Percentiles rank a stretch among this genome's conserved stretches.
phyloP scores from a whole-genome alignment of 2,113 vertebrate species.

The Calyptomena viridis region DNA sequence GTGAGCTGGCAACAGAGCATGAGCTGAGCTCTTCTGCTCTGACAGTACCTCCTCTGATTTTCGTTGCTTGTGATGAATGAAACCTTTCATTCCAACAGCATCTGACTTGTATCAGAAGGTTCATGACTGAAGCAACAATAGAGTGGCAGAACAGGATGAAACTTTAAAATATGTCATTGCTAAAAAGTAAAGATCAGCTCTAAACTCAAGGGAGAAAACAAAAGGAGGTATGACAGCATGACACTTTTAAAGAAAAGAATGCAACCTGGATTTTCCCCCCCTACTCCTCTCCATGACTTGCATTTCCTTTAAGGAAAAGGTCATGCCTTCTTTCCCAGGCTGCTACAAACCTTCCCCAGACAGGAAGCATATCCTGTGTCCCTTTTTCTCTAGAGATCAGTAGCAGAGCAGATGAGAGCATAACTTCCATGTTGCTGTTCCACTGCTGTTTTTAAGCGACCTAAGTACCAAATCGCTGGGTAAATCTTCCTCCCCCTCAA shows the following conservation, averaged over 20 bases:
- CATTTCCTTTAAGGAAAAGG: conserved; percentile 16
- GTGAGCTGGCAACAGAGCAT: neutral
- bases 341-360: neutral
- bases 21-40: neutral
- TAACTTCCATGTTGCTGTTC: neutral
- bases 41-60: neutral
- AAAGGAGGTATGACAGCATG: neutral
- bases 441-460: neutral
- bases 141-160: neutral
- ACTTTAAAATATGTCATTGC: neutral
- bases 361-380: conserved; percentile 42
- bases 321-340: neutral
- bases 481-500: neutral
- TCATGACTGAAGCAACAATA: neutral
- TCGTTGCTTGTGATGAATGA: neutral
- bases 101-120: conserved; percentile 10
- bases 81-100: neutral
- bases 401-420: neutral
- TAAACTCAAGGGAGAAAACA: neutral
- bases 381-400: neutral
- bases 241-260: neutral
- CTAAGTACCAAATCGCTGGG: neutral
- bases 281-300: neutral
- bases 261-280: neutral
- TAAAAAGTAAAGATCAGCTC: neutral